phyloP scores from a whole-genome alignment of 2,113 vertebrate genomes.

The Bungarus multicinctus region DNA sequence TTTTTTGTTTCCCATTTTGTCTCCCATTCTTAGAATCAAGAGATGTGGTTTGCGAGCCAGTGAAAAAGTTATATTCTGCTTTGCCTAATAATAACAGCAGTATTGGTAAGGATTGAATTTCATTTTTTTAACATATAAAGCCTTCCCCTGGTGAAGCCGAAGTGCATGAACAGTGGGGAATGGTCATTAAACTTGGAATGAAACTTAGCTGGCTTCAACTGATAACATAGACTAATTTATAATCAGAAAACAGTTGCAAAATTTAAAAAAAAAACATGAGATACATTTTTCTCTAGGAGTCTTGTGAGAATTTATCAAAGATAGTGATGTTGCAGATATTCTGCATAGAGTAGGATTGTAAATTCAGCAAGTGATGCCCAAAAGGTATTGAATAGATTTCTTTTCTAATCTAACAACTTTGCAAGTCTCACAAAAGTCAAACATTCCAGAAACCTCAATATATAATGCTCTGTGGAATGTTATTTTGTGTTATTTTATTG shows the following conservation, averaged over 20 bases:
- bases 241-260: neutral
- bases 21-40: slow-evolving; percentile 52
- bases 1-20: slow-evolving; percentile 25
- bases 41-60: slow-evolving; percentile 39
- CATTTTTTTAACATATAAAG: neutral
- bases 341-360: neutral
- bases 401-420: neutral
- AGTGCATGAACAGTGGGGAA: neutral
- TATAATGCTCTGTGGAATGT: neutral
- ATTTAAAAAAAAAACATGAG: neutral
- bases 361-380: neutral
- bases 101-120: slow-evolving; percentile 46
- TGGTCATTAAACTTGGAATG: neutral
- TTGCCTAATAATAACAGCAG: slow-evolving; percentile 34
- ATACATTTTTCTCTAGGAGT: neutral
- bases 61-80: slow-evolving; percentile 47
- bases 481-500: neutral
- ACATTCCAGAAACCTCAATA: neutral
- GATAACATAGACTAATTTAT: neutral
- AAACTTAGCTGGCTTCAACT: neutral
- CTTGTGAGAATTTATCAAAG: neutral
- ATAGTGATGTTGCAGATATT: neutral
- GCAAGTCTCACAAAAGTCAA: neutral
- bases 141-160: neutral
- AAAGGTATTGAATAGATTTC: neutral